Conservation (phyloP, 2,888 invertebrate species). For the Agrochola macilenta region DNA sequence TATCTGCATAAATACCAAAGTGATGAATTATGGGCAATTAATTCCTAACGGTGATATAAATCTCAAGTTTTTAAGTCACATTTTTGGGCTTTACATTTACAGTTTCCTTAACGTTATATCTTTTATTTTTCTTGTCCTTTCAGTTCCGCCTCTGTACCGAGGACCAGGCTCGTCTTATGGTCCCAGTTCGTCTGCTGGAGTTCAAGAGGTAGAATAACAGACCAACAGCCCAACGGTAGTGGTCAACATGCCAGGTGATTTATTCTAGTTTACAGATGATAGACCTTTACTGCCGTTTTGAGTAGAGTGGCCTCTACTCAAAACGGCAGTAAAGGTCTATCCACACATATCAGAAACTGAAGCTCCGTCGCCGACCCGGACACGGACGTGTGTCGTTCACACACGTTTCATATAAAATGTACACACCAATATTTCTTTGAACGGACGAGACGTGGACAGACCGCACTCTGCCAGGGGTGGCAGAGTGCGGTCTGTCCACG, state of each 20-base stretch:
- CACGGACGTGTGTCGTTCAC: background rate
- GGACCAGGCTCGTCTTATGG: slow-evolving; percentile 40
- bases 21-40: background rate
- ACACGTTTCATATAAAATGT: background rate
- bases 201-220: background rate
- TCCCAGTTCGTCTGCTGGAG: slow-evolving; percentile 15
- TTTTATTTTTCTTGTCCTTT: slow-evolving; percentile 27
- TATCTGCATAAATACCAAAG: background rate
- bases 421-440: background rate
- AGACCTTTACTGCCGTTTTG: background rate
- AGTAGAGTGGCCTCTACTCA: background rate
- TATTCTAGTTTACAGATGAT: too few species aligned
- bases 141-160: slow-evolving; percentile 46
- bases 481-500: too few species aligned
- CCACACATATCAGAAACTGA: background rate
- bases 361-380: background rate
- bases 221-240: slow-evolving; percentile 49
- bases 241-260: slow-evolving; percentile 54
- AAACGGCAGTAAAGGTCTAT: background rate
- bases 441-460: too few species aligned
- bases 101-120: background rate
- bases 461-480: too few species aligned
- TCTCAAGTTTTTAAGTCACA: background rate
- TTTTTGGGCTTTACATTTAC: slow-evolving; percentile 16
- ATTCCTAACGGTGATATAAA: slow-evolving; percentile 4